Conservation (phyloP, 2,888 invertebrate species). For the Colletes collaris region DNA sequence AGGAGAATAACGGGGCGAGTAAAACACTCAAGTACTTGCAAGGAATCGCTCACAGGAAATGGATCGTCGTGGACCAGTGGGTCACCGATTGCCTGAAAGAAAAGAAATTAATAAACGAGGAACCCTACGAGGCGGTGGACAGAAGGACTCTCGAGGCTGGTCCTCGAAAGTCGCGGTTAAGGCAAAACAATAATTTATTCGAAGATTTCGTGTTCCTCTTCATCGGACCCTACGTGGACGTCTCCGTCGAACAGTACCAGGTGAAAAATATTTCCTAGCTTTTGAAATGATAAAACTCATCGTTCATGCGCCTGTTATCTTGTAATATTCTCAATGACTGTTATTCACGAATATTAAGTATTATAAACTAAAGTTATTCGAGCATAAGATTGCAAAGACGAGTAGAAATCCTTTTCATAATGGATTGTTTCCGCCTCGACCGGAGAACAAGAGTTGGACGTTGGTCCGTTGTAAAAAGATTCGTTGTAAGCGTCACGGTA, state of each 20-base stretch:
- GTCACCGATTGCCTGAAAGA: conserved; percentile 67
- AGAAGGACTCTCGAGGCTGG: conserved; percentile 64
- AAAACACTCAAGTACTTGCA: conserved; percentile 77
- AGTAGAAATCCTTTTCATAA: not conserved
- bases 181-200: conserved; percentile 64
- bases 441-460: not conserved
- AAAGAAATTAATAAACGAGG: conserved; percentile 67
- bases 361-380: too few relatives aligned
- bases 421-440: not conserved
- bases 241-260: conserved; percentile 68
- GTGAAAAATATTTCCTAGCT: conserved; percentile 49
- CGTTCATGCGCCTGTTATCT: too few relatives aligned
- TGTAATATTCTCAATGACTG: too few relatives aligned
- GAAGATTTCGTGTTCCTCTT: conserved; percentile 72
- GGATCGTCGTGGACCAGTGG: conserved; percentile 74
- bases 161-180: conserved; percentile 71
- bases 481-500: not conserved
- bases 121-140: conserved; percentile 75
- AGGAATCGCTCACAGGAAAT: conserved; percentile 75
- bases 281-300: too few relatives aligned
- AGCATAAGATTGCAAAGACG: not conserved
- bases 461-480: not conserved
- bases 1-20: conserved; percentile 51
- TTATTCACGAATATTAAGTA: too few relatives aligned
- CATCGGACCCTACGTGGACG: conserved; percentile 68